A percentile compares a stretch with the other conserved stretches of the same genome.
Evolutionary conservation across 2,113 vertebrate species (phyloP).

Genomic region (Zingel zingel): DNA sequence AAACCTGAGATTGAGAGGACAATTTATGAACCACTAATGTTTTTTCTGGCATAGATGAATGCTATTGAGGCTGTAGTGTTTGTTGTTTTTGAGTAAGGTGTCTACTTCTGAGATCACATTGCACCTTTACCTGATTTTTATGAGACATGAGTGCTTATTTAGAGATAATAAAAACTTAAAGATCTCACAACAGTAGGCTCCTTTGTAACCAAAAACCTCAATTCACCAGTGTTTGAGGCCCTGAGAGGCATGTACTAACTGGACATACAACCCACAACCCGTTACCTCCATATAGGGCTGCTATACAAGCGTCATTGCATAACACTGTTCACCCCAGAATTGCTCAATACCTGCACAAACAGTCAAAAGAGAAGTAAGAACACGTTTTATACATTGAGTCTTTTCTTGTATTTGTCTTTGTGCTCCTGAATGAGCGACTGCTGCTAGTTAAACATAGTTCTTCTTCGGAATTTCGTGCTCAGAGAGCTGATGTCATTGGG

Average conservation of each 20-base stretch:
- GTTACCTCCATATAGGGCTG: constrained; percentile 56
- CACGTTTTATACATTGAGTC: neutral
- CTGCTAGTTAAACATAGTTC: constrained; percentile 29
- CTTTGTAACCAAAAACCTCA: constrained; percentile 42
- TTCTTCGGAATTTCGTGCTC: constrained; percentile 27
- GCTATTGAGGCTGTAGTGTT: neutral
- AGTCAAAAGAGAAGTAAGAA: neutral
- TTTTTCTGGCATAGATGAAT: neutral
- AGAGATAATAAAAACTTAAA: constrained; percentile 19
- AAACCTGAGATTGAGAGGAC: neutral
- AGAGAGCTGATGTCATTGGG: constrained; percentile 57
- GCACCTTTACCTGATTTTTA: constrained; percentile 32
- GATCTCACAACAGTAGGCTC: constrained; percentile 16
- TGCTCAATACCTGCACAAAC: constrained; percentile 47
- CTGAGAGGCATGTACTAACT: constrained; percentile 40
- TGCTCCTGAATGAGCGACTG: constrained; percentile 20
- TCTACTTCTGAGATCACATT: constrained; percentile 36
- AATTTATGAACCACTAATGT: neutral
- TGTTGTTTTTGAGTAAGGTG: constrained; percentile 22
- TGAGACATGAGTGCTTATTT: constrained; percentile 20
- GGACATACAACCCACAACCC: constrained; percentile 19
- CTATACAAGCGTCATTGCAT: constrained; percentile 16
- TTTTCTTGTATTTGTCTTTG: constrained; percentile 16
- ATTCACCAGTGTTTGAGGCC: constrained; percentile 36
- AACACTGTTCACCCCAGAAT: constrained; percentile 34